phyloP scores from a whole-genome alignment of 2,888 invertebrate genomes.

The Peribatodes rhomboidaria region DNA sequence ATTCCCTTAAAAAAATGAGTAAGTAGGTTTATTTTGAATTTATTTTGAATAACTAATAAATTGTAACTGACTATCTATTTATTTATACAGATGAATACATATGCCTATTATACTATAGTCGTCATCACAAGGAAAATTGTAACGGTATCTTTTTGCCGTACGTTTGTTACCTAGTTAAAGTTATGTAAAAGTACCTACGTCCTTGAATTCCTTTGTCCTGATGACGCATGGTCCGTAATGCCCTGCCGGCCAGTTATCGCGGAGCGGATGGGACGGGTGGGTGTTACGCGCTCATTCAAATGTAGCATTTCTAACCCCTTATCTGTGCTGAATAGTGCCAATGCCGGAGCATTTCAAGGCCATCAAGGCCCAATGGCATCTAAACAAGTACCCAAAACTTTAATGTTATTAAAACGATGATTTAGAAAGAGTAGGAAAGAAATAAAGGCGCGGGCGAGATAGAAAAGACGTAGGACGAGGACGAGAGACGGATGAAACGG shows the following conservation, averaged over 20 bases:
- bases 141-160: not conserved
- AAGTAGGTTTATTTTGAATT: too few species aligned
- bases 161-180: not conserved
- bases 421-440: too few species aligned
- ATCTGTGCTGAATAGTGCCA: conserved; percentile 27
- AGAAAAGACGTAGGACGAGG: too few species aligned
- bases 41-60: too few species aligned
- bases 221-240: conserved; percentile 14
- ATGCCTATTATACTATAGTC: too few species aligned
- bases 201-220: conserved; percentile 25
- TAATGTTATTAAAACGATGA: not conserved
- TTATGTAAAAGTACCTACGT: not conserved
- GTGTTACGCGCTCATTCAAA: conserved; percentile 17
- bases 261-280: conserved; percentile 49
- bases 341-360: conserved; percentile 22
- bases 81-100: too few species aligned
- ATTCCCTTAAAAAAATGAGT: too few species aligned
- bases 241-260: conserved; percentile 38
- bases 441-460: too few species aligned
- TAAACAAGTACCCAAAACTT: too few species aligned
- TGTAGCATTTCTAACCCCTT: conserved; percentile 27
- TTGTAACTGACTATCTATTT: too few species aligned
- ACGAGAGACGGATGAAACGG: too few species aligned
- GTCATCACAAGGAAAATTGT: not conserved
- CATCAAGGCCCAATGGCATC: conserved; percentile 20